Evolutionary conservation across 2,113 vertebrate genomes (phyloP).

Genomic region (Atractosteus spatula): DNA sequence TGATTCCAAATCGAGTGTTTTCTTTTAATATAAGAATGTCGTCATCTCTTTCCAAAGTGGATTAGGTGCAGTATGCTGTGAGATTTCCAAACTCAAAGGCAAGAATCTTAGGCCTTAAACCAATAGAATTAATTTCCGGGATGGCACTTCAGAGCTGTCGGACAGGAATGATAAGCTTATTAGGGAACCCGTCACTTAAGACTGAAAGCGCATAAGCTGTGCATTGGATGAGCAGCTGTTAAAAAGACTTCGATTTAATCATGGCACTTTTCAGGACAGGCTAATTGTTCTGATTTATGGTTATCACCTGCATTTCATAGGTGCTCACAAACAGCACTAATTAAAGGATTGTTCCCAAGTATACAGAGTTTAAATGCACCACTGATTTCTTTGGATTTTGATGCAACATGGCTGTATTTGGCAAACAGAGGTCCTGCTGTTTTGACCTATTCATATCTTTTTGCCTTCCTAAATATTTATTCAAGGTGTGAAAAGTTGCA

Average conservation of each 20-base stretch:
- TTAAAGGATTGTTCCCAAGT: slow-evolving; percentile 64
- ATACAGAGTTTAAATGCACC: slow-evolving; percentile 51
- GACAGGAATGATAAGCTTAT: slow-evolving; percentile 14
- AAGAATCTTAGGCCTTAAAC: not conserved
- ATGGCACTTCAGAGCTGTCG: not conserved
- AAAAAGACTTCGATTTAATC: slow-evolving; percentile 58
- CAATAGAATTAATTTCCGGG: not conserved
- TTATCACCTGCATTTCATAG: slow-evolving; percentile 69
- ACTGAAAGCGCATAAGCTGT: slow-evolving; percentile 35
- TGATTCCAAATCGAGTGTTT: too few relatives aligned
- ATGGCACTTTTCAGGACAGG: slow-evolving; percentile 61
- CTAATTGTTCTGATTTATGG: slow-evolving; percentile 74
- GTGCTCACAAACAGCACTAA: slow-evolving; percentile 58
- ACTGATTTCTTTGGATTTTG: slow-evolving; percentile 41
- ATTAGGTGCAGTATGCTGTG: too few relatives aligned
- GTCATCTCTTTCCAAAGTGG: too few relatives aligned
- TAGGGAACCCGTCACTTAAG: slow-evolving; percentile 12
- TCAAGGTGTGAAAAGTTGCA: too few relatives aligned
- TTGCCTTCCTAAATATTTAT: not conserved
- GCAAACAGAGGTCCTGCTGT: slow-evolving; percentile 23
- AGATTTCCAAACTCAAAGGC: not conserved
- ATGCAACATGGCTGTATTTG: slow-evolving; percentile 32
- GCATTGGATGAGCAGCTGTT: slow-evolving; percentile 65
- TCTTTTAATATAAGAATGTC: too few relatives aligned
- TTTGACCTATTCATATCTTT: slow-evolving; percentile 20